Conservation (phyloP, 2,797 vertebrate genomes). For the Amazonetta brasiliensis region DNA sequence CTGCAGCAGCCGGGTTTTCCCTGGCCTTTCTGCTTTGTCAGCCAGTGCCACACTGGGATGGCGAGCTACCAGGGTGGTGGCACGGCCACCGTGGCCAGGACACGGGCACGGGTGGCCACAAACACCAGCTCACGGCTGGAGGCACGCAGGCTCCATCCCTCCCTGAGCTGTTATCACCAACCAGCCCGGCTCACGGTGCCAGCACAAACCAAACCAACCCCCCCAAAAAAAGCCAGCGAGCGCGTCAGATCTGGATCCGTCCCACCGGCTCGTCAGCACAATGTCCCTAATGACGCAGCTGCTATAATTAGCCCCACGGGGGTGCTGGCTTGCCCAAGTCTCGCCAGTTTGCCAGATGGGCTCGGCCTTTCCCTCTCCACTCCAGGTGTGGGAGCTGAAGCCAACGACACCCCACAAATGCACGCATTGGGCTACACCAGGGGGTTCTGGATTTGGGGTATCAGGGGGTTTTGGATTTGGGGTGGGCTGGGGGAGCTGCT, state of each 20-base stretch:
- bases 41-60: neutral
- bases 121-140: neutral
- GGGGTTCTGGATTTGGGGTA: neutral
- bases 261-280: neutral
- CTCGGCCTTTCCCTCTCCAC: neutral
- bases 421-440: accelerated
- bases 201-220: neutral
- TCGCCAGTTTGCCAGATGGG: neutral
- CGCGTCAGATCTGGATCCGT: neutral
- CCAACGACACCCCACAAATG: neutral
- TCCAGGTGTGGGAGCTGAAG: neutral
- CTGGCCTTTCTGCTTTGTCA: neutral
- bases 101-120: accelerated
- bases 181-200: neutral
- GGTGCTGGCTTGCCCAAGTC: conserved; percentile 41
- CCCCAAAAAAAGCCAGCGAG: neutral
- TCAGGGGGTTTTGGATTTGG: accelerated
- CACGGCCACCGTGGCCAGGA: neutral
- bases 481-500: neutral
- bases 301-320: conserved; percentile 54
- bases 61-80: neutral
- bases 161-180: neutral
- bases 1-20: neutral
- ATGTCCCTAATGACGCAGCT: conserved; percentile 52
- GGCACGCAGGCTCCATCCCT: accelerated